phyloP scores from a whole-genome alignment of 2,888 invertebrate species.

The Aphodius granarius region DNA sequence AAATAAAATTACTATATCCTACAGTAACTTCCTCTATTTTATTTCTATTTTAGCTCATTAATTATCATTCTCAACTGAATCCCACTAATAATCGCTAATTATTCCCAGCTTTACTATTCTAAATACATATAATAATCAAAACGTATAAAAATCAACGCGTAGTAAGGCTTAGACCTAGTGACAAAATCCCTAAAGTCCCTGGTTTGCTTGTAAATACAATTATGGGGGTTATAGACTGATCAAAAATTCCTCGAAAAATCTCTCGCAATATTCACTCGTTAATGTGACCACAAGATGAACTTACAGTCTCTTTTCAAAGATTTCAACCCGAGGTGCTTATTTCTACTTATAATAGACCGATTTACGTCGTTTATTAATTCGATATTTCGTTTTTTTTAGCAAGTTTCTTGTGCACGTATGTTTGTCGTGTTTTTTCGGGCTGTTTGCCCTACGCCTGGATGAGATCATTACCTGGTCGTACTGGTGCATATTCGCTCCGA shows the following conservation, averaged over 20 bases:
- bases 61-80: not conserved
- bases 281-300: conserved; percentile 63
- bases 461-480: conserved; percentile 88
- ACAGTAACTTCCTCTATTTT: no score
- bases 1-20: not conserved
- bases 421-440: conserved; percentile 85
- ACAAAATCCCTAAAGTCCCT: not conserved
- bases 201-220: not conserved
- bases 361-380: conserved; percentile 9
- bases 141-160: no score
- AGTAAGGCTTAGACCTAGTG: no score
- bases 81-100: not conserved
- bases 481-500: conserved; percentile 94
- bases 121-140: no score
- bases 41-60: not conserved
- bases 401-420: conserved; percentile 96
- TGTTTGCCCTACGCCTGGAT: conserved; percentile 90
- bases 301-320: conserved; percentile 87
- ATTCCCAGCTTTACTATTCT: no score
- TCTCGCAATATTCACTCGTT: not conserved
- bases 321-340: conserved; percentile 82
- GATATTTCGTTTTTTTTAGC: conserved; percentile 60
- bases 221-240: not conserved
- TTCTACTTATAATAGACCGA: not conserved
- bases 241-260: no score